These are phyloP conservation scores for Pseudochirops corinnae DNA, from an alignment of 2,797 vertebrate species.

Conservation along the genomic window DNA sequence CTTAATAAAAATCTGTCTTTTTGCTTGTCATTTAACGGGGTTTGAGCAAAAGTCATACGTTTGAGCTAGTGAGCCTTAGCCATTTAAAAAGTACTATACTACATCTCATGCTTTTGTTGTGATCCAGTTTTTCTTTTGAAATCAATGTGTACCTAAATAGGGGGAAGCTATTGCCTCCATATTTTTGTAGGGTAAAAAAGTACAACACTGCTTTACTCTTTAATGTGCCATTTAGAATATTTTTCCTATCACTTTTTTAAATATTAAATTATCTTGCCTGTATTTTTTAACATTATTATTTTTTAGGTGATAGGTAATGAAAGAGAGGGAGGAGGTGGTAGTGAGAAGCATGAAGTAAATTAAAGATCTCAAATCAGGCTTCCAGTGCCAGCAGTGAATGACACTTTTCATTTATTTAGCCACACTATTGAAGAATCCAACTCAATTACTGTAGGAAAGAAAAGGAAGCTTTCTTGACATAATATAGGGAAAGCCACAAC, in stretches of 20 bases:
- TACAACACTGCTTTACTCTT: conserved; percentile 84
- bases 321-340: conserved; percentile 4
- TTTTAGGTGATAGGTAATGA: conserved; percentile 34
- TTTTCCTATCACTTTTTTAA: conserved; percentile 77
- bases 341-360: neutral
- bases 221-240: conserved; percentile 85
- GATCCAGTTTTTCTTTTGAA: conserved; percentile 86
- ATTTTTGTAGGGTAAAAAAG: conserved; percentile 85
- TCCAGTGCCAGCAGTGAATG: neutral
- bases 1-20: neutral
- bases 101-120: conserved; percentile 79
- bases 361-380: neutral
- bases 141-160: conserved; percentile 85
- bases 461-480: conserved; percentile 34
- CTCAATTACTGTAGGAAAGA: conserved; percentile 4
- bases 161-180: conserved; percentile 84
- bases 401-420: neutral
- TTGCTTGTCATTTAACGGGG: conserved; percentile 36
- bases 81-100: conserved; percentile 66
- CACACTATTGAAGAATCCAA: neutral
- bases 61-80: conserved; percentile 33
- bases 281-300: conserved; percentile 39
- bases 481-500: neutral
- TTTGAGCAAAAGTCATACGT: conserved; percentile 27
- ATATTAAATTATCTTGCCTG: conserved; percentile 71